Conservation (phyloP, 2,797 vertebrate species). For the Spinus olivaceus region DNA sequence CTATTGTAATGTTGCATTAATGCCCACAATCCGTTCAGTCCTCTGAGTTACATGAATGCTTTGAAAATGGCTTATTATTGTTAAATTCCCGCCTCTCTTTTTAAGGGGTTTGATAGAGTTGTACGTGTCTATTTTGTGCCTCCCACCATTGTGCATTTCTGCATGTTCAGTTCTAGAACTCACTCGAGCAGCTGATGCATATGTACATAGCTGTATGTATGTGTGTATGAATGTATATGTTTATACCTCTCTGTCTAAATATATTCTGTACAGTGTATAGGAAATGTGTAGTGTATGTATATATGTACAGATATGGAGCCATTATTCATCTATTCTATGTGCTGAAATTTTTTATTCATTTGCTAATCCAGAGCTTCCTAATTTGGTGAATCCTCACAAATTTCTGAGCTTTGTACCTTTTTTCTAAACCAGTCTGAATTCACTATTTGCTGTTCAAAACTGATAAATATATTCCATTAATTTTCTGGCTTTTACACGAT, state of each 20-base stretch:
- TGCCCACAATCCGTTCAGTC: not conserved
- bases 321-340: not conserved
- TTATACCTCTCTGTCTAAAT: constrained; percentile 58
- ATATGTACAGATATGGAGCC: constrained; percentile 70
- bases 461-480: not conserved
- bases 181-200: not conserved
- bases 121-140: constrained; percentile 26
- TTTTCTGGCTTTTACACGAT: constrained; percentile 3
- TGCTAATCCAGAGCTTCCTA: constrained; percentile 36
- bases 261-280: constrained; percentile 76
- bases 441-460: not conserved
- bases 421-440: not conserved
- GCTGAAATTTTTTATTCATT: constrained; percentile 36
- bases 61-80: constrained; percentile 18
- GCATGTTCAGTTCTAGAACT: constrained; percentile 11
- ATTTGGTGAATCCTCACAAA: not conserved
- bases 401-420: not conserved
- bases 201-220: constrained; percentile 65
- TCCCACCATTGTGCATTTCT: constrained; percentile 37
- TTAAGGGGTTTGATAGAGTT: not conserved
- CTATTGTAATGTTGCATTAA: not conserved
- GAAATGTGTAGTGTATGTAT: constrained; percentile 66
- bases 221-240: constrained; percentile 70
- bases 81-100: not conserved
- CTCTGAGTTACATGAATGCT: not conserved